Conservation (phyloP, 1,140 invertebrate genomes). For the Scaptomyza montana region DNA sequence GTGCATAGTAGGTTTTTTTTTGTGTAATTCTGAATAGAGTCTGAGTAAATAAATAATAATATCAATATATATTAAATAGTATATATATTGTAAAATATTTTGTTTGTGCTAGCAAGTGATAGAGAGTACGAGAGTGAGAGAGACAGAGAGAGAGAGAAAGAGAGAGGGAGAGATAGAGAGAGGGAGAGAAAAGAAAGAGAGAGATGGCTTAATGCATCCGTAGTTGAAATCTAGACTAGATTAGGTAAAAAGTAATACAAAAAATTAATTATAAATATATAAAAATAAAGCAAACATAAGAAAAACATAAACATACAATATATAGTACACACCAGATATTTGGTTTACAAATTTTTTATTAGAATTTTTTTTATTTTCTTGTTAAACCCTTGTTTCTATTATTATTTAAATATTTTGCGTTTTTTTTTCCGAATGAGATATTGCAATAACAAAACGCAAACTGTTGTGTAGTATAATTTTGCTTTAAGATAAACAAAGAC, state of each 20-base stretch:
- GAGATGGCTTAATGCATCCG: constrained; percentile 13
- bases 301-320: constrained; percentile 7
- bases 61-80: constrained; percentile 18
- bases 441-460: constrained; percentile 18
- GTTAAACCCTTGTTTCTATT: constrained; percentile 11
- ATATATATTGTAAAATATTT: constrained; percentile 19
- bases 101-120: constrained; percentile 29
- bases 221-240: constrained; percentile 47
- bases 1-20: no score
- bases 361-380: not conserved
- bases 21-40: no score
- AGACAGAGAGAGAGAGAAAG: not conserved
- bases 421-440: not conserved
- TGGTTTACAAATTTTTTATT: not conserved
- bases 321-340: not conserved
- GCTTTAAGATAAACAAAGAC: constrained; percentile 45
- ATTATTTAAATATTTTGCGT: not conserved
- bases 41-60: no score
- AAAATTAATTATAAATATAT: constrained; percentile 6
- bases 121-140: constrained; percentile 9
- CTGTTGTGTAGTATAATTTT: constrained; percentile 28
- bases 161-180: not conserved
- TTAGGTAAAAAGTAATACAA: constrained; percentile 32
- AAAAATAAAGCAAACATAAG: constrained; percentile 18
- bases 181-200: not conserved